Evolutionary conservation across 2,113 vertebrate genomes (phyloP).

Genomic region (Pituophis catenifer): DNA sequence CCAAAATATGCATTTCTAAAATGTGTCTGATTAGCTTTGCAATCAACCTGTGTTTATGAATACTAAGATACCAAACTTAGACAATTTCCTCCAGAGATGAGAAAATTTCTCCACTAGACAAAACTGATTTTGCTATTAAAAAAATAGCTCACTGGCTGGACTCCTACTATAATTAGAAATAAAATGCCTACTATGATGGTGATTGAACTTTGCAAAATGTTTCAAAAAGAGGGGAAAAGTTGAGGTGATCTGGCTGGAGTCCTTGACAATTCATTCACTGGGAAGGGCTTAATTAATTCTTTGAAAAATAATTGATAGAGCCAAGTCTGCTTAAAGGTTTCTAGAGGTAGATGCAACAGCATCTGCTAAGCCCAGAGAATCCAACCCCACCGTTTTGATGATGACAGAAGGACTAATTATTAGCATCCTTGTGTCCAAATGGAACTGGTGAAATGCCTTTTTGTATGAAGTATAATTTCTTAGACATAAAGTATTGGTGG

Average conservation of each 20-base stretch:
- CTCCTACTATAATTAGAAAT: neutral
- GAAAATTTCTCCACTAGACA: neutral
- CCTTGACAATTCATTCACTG: neutral
- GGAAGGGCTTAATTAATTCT: neutral
- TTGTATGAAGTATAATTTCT: neutral
- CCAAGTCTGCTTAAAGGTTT: neutral
- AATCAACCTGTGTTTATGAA: conserved; percentile 14
- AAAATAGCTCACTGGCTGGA: neutral
- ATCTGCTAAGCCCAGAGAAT: neutral
- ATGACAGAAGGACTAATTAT: neutral
- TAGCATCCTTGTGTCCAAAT: neutral
- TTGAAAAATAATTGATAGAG: neutral
- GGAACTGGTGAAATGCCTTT: neutral
- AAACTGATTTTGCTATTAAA: neutral
- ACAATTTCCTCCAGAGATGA: neutral
- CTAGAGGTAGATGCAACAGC: neutral
- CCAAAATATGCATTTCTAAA: conserved; percentile 5
- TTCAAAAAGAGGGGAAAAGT: neutral
- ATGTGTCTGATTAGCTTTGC: neutral
- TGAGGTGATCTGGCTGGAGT: neutral
- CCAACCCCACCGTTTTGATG: neutral
- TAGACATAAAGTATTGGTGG: neutral
- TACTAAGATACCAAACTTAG: neutral
- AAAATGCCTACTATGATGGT: neutral
- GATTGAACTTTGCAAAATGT: neutral